Base-by-base conservation (phyloP, 2,797 vertebrate species). In the Cirrhinus mrigala region DNA sequence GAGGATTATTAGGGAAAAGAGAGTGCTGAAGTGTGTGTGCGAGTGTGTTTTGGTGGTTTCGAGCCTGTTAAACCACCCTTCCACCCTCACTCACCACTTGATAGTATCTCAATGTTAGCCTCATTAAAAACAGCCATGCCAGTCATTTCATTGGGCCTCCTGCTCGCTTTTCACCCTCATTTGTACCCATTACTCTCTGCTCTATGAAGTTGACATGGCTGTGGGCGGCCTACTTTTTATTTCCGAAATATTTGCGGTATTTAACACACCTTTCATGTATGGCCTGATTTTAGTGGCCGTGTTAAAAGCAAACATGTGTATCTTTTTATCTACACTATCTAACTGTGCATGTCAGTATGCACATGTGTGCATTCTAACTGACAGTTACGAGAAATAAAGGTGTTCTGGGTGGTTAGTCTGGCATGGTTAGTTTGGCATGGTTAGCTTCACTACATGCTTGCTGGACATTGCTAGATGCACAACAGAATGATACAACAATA, bases 1-100 rank as follows among this genome's bases (percentile, higher is more conserved):
- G 83, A 88, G 85, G 79, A 86, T 88, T 87, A 58, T 86, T 52
- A 69, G 82, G 89, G 86, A 76, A 74, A 81, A 88, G 79, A 81
- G 27, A 84, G 88, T 60, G 58, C 91, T 81, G 76, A 76, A 85
- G 83, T 86, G 62, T 90, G 90, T 86, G 46, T 94, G 93, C 94
- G 93, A 92, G 93, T 92, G 93, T 89, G 90, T 92, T 91, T 88
- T 80, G 33, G 95, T 93, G 96, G 95, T 95, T 97, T 69, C 94
- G 92, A 90, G 91, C 92, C 94, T 94, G 92, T 92, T 93, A 94
- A 91, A 91, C 92, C 89, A 92, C 95, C 93, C 95, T 95, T 94
- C 92, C 93, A 93, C 94, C 94, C 94, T 92, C 90, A 93, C 91
- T 95, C 90, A 93, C 94, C 94, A 92, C 93, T 93, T 91, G 93